phyloP scores from a whole-genome alignment of 1,140 invertebrate genomes.

The Pseudomyrmex cubaensis region DNA sequence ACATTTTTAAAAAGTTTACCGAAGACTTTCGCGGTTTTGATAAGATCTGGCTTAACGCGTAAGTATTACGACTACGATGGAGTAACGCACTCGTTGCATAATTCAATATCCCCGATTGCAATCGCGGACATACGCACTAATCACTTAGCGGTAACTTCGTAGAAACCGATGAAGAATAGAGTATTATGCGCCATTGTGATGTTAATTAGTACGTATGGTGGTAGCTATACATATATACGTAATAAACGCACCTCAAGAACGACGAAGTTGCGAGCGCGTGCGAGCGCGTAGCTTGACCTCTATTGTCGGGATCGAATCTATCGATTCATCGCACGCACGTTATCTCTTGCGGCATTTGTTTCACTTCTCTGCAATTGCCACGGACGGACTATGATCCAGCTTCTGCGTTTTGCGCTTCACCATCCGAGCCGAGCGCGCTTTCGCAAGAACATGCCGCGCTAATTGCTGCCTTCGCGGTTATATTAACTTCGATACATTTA shows the following conservation, averaged over 20 bases:
- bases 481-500: slow-evolving; percentile 58
- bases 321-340: slow-evolving; percentile 50
- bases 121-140: slow-evolving; percentile 17
- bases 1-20: neutral
- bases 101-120: slow-evolving; percentile 20
- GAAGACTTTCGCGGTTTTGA: neutral
- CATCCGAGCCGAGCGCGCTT: slow-evolving; percentile 9
- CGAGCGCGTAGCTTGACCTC: slow-evolving; percentile 62
- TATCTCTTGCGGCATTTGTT: slow-evolving; percentile 54
- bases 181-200: slow-evolving; percentile 59
- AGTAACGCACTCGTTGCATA: slow-evolving; percentile 44
- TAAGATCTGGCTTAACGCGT: neutral
- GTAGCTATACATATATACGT: slow-evolving; percentile 10
- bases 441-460: slow-evolving; percentile 56
- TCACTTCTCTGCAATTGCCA: neutral
- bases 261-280: slow-evolving; percentile 51
- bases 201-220: slow-evolving; percentile 60
- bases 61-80: slow-evolving; percentile 5
- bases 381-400: neutral
- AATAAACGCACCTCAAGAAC: slow-evolving; percentile 37
- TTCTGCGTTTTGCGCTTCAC: slow-evolving; percentile 16
- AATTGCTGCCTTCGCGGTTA: slow-evolving; percentile 53
- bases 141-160: slow-evolving; percentile 28
- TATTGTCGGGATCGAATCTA: slow-evolving; percentile 55
- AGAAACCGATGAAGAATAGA: slow-evolving; percentile 32